Evolutionary conservation across 1,140 invertebrate genomes (phyloP), one percentile per base, ranked within the genome.

Genomic region (Harpegnathos saltator): DNA sequence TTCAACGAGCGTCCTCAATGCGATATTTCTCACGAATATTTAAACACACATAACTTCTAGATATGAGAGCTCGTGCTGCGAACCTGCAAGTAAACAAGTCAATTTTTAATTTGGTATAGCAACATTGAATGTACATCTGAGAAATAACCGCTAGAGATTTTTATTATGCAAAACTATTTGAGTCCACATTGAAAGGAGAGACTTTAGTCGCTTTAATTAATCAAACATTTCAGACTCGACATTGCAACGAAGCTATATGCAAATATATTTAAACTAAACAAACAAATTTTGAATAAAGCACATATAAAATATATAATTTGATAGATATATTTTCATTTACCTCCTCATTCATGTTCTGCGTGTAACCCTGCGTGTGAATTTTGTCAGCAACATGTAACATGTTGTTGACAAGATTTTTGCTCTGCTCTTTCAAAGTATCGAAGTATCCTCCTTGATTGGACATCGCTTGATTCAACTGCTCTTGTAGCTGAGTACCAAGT

Each of bases 401-500:
- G 66, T 89, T 91, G 29, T 61, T 89, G 26, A 83, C 89, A 9
- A 93, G 87, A 17, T 52, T 83, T 1, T 48, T 86, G 62, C 87
- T 93, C 11, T 92, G 89, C 4, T 89, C 78, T 24, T 91, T 92
- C 1, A 93, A n/a, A 11, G 89, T 88, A 12, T 90, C 88, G 1
- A 90, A 22, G 1, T 91, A 71, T 11, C 85, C 90, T 1, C 91
- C 82, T 11, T 92, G 89, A 19, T 92, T 85, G 1, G 91, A 91
- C 1, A 92, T n/a, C n/a, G n/a, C n/a, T n/a, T n/a, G 56, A 7
- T 92, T 89, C 4, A 89, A 59, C 56, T 90, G 85, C 12, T 88
- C 72, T 11, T 91, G 90, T 33, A 93, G 74, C 22, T 92, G 85
- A 48, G 80, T 73, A 1, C 86, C 81, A 7, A 93, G 61, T 3